These are phyloP conservation scores for Drosophila mercatorum DNA, from an alignment of 2,888 invertebrate species.

Conservation along the genomic window DNA sequence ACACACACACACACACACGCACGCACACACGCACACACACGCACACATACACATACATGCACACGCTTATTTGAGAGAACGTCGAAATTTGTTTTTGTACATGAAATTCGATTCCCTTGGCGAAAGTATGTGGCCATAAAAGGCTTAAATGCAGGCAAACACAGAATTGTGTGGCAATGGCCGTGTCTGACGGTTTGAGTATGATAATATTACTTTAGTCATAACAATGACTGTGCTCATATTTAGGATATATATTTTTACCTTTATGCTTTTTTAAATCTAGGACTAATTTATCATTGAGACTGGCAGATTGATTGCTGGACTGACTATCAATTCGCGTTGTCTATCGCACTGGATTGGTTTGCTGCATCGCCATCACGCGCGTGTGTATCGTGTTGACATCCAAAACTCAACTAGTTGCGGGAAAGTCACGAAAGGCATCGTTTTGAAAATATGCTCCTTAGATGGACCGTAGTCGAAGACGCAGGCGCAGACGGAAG, in stretches of 20 bases:
- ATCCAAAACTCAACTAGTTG: constrained; percentile 85
- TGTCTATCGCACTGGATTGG: constrained; percentile 38
- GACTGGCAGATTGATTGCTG: constrained; percentile 11
- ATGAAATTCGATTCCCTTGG: constrained; percentile 84
- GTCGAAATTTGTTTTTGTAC: constrained; percentile 65
- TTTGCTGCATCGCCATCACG: constrained; percentile 45
- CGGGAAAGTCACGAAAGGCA: constrained; percentile 79
- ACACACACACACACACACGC: constrained; percentile 7
- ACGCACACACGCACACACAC: constrained; percentile 7
- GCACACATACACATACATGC: constrained; percentile 6
- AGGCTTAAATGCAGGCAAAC: constrained; percentile 63
- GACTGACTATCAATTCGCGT: constrained; percentile 18
- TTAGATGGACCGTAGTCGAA: constrained; percentile 82
- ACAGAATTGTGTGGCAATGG: constrained; percentile 4
- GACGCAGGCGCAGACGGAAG: constrained; percentile 33
- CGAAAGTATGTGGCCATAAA: constrained; percentile 79
- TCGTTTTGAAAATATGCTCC: constrained; percentile 83
- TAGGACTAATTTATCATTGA: constrained; percentile 6
- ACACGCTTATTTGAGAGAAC: constrained; percentile 29
- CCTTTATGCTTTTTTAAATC: background rate
- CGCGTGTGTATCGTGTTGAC: constrained; percentile 83
- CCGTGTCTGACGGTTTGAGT: background rate
- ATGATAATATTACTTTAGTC: background rate
- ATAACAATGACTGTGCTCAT: background rate
- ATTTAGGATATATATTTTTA: constrained; percentile 1